Percentiles rank a stretch among this genome's conserved stretches.
Conservation (phyloP, 2,797 vertebrate genomes). For the Enteromius mattozi region DNA sequence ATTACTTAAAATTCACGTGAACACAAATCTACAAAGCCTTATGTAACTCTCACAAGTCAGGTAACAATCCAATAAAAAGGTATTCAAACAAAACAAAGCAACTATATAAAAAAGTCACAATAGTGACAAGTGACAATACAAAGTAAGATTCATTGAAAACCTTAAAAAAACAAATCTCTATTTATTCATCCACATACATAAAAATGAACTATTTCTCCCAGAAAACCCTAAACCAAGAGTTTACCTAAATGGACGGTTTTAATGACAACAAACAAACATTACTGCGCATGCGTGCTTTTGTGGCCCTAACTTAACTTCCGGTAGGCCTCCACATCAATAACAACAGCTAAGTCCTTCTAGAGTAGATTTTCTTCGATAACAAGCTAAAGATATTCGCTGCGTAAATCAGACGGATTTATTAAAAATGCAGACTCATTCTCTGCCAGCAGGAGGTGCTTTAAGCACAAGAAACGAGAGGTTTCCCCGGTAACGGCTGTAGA, state of each 20-base stretch:
- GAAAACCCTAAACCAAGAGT: not conserved
- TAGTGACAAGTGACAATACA: not conserved
- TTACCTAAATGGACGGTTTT: not conserved
- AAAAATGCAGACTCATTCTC: too few species aligned
- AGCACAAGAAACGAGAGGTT: too few species aligned
- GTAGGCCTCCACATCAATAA: too few species aligned
- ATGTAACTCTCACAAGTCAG: not conserved
- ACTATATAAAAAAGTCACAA: not conserved
- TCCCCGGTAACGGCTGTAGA: too few species aligned
- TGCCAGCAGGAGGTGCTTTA: too few species aligned
- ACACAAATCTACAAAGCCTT: not conserved
- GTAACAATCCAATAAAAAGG: not conserved
- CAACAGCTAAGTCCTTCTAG: too few species aligned
- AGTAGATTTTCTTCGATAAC: too few species aligned
- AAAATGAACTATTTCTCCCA: not conserved
- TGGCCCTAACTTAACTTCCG: too few species aligned
- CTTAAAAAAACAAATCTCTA: not conserved
- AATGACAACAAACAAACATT: too few species aligned
- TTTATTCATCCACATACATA: not conserved
- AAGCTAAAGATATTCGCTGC: too few species aligned
- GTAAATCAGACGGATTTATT: too few species aligned
- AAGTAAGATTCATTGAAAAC: not conserved
- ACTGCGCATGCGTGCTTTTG: too few species aligned
- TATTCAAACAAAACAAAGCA: not conserved
- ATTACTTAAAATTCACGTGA: conserved; percentile 13